These are phyloP conservation scores for Chrysotoxum bicinctum DNA, from an alignment of 2,888 invertebrate genomes.

Conservation along the genomic window DNA sequence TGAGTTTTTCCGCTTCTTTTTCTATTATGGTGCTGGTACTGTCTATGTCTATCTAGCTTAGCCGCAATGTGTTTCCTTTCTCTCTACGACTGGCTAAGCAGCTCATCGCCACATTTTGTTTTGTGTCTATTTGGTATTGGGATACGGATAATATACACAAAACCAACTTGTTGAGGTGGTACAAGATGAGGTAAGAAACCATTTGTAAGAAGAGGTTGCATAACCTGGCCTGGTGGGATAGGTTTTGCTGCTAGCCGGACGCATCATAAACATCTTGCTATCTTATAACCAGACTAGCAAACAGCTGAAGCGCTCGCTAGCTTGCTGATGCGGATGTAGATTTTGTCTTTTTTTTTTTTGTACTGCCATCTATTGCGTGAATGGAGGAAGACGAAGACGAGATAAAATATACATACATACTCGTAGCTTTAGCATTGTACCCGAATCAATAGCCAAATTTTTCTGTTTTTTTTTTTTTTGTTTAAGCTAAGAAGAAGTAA, in stretches of 20 bases:
- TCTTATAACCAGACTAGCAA: constrained; percentile 35
- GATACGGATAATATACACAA: constrained; percentile 13
- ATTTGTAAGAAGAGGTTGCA: constrained; percentile 54
- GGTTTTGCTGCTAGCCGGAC: constrained; percentile 55
- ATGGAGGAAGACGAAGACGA: constrained; percentile 29
- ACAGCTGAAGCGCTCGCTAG: constrained; percentile 5
- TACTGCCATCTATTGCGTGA: constrained; percentile 47
- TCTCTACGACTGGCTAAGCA: constrained; percentile 45
- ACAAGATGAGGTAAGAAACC: constrained; percentile 48
- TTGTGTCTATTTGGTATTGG: constrained; percentile 42
- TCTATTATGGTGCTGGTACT: background rate
- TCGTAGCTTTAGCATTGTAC: constrained; percentile 11
- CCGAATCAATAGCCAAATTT: constrained; percentile 34
- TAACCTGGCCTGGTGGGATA: constrained; percentile 38
- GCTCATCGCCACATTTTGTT: constrained; percentile 38
- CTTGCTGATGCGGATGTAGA: constrained; percentile 60
- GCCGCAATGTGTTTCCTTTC: constrained; percentile 52
- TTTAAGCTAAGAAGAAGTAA: constrained; percentile 25
- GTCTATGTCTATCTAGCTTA: constrained; percentile 8
- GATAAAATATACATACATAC: too few species aligned
- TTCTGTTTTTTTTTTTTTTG: constrained; percentile 9
- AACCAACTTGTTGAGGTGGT: constrained; percentile 18
- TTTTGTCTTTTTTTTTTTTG: constrained; percentile 24
- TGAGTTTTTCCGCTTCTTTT: constrained; percentile 44
- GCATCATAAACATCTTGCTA: constrained; percentile 39